Percentiles rank a stretch among this genome's conserved stretches.
These are phyloP conservation scores for Callitettix versicolor DNA, from an alignment of 1,140 invertebrate species.

Conservation along the genomic window DNA sequence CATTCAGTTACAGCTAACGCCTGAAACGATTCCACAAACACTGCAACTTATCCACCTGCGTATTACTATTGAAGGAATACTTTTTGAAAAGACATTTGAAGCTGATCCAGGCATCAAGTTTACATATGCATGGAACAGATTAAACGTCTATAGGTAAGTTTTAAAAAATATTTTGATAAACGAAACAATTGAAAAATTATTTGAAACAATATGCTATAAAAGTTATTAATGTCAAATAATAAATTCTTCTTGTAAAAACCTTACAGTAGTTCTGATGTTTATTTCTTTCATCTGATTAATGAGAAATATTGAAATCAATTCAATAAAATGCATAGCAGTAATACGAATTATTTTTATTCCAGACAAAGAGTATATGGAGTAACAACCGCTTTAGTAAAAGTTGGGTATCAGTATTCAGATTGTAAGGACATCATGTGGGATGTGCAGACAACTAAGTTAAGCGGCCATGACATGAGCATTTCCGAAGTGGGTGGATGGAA, in stretches of 20 bases:
- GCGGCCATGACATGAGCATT: constrained; percentile 92
- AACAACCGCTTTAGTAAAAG: constrained; percentile 83
- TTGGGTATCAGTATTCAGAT: constrained; percentile 89
- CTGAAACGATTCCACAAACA: constrained; percentile 66
- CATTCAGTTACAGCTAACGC: constrained; percentile 87
- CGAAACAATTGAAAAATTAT: too few species aligned
- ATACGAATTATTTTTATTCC: too few species aligned
- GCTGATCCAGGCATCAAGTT: constrained; percentile 92
- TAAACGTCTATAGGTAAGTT: constrained; percentile 72
- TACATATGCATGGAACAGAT: constrained; percentile 90
- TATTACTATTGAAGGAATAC: constrained; percentile 87
- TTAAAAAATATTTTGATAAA: neutral
- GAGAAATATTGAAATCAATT: too few species aligned
- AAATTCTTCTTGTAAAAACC: too few species aligned
- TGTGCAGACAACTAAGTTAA: constrained; percentile 85
- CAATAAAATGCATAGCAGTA: too few species aligned
- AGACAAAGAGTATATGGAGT: constrained; percentile 87
- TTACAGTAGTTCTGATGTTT: too few species aligned
- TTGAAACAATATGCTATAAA: too few species aligned
- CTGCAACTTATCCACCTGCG: constrained; percentile 77
- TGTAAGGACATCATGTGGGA: constrained; percentile 93
- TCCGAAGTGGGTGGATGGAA: constrained; percentile 95
- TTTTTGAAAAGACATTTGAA: constrained; percentile 88
- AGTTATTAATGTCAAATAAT: too few species aligned
- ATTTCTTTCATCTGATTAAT: too few species aligned